Percentiles rank a stretch among this genome's conserved stretches.
phyloP scores from a whole-genome alignment of 2,888 invertebrate genomes.

The Pherbina coryleti region DNA sequence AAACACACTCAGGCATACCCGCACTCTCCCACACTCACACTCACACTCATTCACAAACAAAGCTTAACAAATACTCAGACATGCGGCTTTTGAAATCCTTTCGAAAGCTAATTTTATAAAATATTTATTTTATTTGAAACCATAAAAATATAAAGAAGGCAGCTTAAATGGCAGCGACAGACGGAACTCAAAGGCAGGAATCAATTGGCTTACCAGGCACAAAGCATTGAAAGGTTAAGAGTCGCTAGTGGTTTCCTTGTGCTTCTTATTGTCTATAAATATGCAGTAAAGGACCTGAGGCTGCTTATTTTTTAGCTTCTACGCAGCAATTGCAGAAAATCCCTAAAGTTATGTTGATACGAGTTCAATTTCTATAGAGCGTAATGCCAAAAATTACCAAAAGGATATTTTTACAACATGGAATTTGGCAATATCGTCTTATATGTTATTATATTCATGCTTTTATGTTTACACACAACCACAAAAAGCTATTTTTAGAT shows the following conservation, averaged over 20 bases:
- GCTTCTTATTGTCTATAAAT: not conserved
- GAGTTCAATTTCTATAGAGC: not conserved
- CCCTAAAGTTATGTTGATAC: not conserved
- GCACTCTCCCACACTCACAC: slow-evolving; percentile 22
- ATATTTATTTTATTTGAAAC: not conserved
- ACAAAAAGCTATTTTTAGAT: no score
- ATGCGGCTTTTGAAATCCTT: not conserved
- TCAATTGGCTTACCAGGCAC: slow-evolving; percentile 34
- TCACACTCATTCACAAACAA: slow-evolving; percentile 3
- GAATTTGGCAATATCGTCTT: not conserved
- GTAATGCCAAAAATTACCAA: not conserved
- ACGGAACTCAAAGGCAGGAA: slow-evolving; percentile 18
- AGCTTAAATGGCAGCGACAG: slow-evolving; percentile 32
- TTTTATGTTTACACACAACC: no score
- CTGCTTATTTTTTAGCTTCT: slow-evolving; percentile 4
- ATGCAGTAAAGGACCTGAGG: not conserved
- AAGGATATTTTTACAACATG: not conserved
- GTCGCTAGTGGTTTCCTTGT: not conserved
- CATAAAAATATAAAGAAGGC: slow-evolving; percentile 32
- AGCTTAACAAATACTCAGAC: not conserved
- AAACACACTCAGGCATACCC: not conserved
- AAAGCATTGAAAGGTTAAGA: not conserved
- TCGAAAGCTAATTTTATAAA: not conserved
- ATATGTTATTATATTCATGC: not conserved
- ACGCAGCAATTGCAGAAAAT: slow-evolving; percentile 22